Evolutionary conservation across 2,888 invertebrate species (phyloP).

Genomic region (Rapana venosa): DNA sequence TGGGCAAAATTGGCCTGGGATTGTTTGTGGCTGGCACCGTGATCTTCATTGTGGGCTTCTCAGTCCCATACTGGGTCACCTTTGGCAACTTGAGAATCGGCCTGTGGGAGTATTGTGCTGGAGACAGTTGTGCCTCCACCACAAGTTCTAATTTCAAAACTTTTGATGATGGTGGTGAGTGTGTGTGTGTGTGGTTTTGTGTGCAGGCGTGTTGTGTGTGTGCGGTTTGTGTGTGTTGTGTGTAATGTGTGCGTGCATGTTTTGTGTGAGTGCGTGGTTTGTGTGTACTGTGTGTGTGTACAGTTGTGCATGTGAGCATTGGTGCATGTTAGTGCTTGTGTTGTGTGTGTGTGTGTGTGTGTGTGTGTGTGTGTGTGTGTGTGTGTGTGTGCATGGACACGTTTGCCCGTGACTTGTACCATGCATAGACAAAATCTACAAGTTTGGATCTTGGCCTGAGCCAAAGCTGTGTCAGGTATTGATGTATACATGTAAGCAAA

Average conservation of each 20-base stretch:
- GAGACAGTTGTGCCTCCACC: neutral
- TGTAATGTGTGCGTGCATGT: too few relatives aligned
- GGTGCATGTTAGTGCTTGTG: too few relatives aligned
- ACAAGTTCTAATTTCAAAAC: neutral
- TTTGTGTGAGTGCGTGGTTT: neutral
- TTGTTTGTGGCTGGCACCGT: constrained; percentile 6
- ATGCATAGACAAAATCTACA: too few relatives aligned
- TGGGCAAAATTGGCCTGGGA: constrained; percentile 26
- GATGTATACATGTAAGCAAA: too few relatives aligned
- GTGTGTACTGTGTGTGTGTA: neutral
- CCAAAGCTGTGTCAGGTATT: too few relatives aligned
- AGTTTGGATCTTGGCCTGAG: too few relatives aligned
- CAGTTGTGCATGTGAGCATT: too few relatives aligned
- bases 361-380: neutral
- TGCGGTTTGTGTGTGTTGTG: too few relatives aligned
- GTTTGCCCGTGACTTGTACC: too few relatives aligned
- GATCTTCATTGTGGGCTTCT: constrained; percentile 31
- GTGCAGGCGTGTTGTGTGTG: too few relatives aligned
- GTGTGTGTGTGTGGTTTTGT: neutral
- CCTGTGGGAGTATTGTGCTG: neutral
- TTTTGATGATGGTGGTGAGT: neutral
- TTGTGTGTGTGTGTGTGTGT: neutral
- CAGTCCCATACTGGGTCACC: constrained; percentile 32
- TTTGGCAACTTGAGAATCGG: neutral
- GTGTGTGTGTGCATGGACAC: too few relatives aligned